Base-by-base conservation (phyloP, 2,797 vertebrate genomes). In the Lophius americanus region DNA sequence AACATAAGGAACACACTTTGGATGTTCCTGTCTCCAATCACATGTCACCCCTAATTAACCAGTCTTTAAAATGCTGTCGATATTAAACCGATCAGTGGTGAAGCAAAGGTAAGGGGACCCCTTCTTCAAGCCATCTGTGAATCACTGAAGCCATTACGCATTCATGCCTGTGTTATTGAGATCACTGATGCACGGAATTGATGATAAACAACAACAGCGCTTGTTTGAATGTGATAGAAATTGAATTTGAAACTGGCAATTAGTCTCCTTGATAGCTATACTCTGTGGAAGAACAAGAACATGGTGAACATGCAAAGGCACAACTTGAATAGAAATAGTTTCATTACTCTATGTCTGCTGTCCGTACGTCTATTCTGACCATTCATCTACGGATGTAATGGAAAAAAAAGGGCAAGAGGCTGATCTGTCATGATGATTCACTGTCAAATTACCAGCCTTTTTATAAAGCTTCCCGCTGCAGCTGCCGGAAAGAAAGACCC, bases 381-480 rank as follows among this genome's bases (percentile, higher is more conserved):
- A 81, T 88, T 90, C 86, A 86, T 88, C 88, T 84, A 52, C 36
- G 9, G 64, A 62, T 43, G 68, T 84, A 90, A 90, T 84, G 84
- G 86, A 75, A 78, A 76, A 79, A 75, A 84, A 89, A 85, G 82
- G 83, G 79, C 80, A 84, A 86, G 87, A 76, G 51, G 66, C 79
- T 73, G 68, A 81, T 84, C 79, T 88, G 88, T 87, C 89, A 87
- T 65, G 61, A 79, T 91, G 88, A 93, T 90, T 92, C 82, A 91
- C 88, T 85, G 78, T 87, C 89, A 90, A 81, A 88, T 87, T 83
- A 72, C 37, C 32, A 5, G 46, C 48, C 68, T 84, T 81, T 83
- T 79, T 78, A 74, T 69, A 75, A 81, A 64, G 71, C 69, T 42
- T 60, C 66, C 66, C 56, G 37, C 54, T 60, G 74, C 68, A 74